Percentiles rank a stretch among this genome's conserved stretches.
Evolutionary conservation across 2,797 vertebrate species (phyloP).

Genomic region (Leptatherina wallacei): DNA sequence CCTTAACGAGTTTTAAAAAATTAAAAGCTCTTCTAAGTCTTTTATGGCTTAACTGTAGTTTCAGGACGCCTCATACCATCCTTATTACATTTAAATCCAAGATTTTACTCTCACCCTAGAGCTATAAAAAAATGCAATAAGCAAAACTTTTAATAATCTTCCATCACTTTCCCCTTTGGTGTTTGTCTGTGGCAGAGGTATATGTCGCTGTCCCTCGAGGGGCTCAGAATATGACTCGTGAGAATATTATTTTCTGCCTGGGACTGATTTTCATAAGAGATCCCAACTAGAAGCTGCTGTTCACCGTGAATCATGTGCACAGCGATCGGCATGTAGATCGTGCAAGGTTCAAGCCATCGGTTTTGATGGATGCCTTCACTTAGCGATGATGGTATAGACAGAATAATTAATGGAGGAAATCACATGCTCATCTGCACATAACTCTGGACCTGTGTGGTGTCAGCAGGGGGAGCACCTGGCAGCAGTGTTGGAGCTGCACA

Average conservation of each 20-base stretch:
- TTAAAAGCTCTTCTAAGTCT: slow-evolving; percentile 9
- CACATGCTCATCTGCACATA: slow-evolving; percentile 38
- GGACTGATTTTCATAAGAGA: slow-evolving; percentile 61
- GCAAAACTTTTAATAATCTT: slow-evolving; percentile 84
- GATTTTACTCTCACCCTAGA: slow-evolving; percentile 68
- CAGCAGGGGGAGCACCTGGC: slow-evolving; percentile 74
- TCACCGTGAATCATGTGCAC: slow-evolving; percentile 2
- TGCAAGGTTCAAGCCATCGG: slow-evolving; percentile 26
- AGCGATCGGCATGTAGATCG: slow-evolving; percentile 4
- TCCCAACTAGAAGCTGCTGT: slow-evolving; percentile 26
- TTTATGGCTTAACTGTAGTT: slow-evolving; percentile 56
- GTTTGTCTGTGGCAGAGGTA: slow-evolving; percentile 72
- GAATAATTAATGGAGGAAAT: slow-evolving; percentile 54
- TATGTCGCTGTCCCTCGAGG: slow-evolving; percentile 72
- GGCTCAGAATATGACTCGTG: slow-evolving; percentile 74
- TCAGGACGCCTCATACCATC: slow-evolving; percentile 62
- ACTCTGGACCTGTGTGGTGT: slow-evolving; percentile 25
- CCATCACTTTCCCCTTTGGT: slow-evolving; percentile 66
- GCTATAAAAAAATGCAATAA: slow-evolving; percentile 84
- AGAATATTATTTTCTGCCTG: slow-evolving; percentile 68
- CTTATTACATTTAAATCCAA: slow-evolving; percentile 71
- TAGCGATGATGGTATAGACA: slow-evolving; percentile 22
- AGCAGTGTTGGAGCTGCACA: slow-evolving; percentile 18
- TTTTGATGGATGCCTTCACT: slow-evolving; percentile 46
- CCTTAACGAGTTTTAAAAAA: slow-evolving; percentile 36